Evolutionary conservation across 2,888 invertebrate genomes (phyloP).

Genomic region (Corbicula japonica): DNA sequence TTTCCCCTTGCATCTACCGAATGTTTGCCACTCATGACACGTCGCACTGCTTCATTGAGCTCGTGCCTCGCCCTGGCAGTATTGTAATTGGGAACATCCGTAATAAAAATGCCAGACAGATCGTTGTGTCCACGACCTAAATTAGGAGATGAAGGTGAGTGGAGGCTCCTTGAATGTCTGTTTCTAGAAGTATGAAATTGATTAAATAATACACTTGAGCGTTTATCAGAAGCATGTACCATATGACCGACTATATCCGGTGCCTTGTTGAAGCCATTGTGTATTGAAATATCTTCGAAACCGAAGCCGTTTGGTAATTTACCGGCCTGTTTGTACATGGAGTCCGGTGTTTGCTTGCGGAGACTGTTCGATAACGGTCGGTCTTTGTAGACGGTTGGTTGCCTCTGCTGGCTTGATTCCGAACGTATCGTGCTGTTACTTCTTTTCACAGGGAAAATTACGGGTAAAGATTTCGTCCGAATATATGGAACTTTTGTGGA

Average conservation of each 20-base stretch:
- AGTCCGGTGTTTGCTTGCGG: conserved; percentile 35
- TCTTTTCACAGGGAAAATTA: conserved; percentile 53
- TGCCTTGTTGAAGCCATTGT: conserved; percentile 54
- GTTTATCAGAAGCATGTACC: conserved; percentile 37
- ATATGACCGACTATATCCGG: conserved; percentile 37
- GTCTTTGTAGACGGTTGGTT: conserved; percentile 17
- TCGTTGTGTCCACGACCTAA: too few relatives aligned
- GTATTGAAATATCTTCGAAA: conserved; percentile 38
- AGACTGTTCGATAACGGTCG: conserved; percentile 45
- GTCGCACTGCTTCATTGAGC: conserved; percentile 29
- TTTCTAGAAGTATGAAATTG: too few relatives aligned
- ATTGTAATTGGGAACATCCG: too few relatives aligned
- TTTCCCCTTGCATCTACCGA: not conserved
- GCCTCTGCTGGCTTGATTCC: not conserved
- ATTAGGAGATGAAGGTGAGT: too few relatives aligned
- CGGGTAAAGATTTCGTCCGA: conserved; percentile 56
- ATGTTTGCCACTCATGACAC: conserved; percentile 19
- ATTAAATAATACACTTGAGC: not conserved
- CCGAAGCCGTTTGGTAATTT: conserved; percentile 48
- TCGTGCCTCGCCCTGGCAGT: conserved; percentile 12
- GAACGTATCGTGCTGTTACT: not conserved
- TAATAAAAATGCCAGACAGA: too few relatives aligned
- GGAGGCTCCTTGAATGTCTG: too few relatives aligned
- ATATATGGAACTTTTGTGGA: conserved; percentile 24
- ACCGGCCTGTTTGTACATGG: conserved; percentile 44